Percentiles rank a stretch among this genome's conserved stretches.
Conservation (phyloP, 2,797 vertebrate genomes). For the Alfaro cultratus region DNA sequence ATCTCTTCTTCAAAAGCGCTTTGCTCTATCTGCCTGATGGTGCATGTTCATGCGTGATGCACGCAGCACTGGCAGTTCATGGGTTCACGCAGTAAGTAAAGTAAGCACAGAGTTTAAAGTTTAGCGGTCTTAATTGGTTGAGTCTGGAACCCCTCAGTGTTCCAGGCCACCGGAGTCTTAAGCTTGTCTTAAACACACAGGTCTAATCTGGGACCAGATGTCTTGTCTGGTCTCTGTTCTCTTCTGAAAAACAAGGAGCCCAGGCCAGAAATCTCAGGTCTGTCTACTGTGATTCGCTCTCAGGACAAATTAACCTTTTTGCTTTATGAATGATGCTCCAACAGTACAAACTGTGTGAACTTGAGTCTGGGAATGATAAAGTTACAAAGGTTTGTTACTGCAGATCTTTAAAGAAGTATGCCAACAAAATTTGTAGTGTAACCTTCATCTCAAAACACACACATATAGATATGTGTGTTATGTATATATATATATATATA, state of each 20-base stretch:
- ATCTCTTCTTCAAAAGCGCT: not conserved
- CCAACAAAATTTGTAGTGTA: not conserved
- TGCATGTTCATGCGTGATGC: conserved; percentile 15
- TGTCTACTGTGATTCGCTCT: not conserved
- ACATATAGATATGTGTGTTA: too few relatives aligned
- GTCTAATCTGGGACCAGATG: conserved; percentile 80
- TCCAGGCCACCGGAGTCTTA: conserved; percentile 77
- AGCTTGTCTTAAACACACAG: conserved; percentile 76
- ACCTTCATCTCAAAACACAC: not conserved
- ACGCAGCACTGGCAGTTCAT: conserved; percentile 10
- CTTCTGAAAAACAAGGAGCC: conserved; percentile 46
- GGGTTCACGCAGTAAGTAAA: conserved; percentile 40
- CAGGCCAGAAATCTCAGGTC: conserved; percentile 12
- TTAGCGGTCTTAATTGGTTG: conserved; percentile 73
- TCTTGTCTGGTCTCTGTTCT: conserved; percentile 71
- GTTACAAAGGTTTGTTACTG: not conserved
- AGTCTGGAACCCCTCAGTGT: conserved; percentile 74
- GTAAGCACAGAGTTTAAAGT: conserved; percentile 58
- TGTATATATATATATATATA: not conserved
- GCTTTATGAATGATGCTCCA: not conserved
- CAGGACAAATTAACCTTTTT: not conserved
- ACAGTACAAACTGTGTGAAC: not conserved
- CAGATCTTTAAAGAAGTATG: conserved; percentile 2
- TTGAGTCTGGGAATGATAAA: not conserved
- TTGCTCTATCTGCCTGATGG: not conserved